These are phyloP conservation scores for Thymelicus sylvestris DNA, from an alignment of 2,888 invertebrate species.

Conservation along the genomic window DNA sequence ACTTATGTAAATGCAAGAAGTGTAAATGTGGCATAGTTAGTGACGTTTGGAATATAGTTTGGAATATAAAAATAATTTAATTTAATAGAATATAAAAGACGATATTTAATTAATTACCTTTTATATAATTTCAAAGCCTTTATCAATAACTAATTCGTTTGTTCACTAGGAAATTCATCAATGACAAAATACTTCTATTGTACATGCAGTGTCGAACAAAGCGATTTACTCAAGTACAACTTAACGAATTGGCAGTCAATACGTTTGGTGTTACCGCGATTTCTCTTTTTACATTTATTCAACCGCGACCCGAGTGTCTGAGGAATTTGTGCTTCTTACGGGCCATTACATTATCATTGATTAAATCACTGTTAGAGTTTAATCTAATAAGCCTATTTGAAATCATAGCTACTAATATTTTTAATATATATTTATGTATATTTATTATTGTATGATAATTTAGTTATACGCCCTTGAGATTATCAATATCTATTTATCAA, in stretches of 20 bases:
- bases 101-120: not conserved
- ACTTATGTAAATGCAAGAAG: no score
- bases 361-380: not conserved
- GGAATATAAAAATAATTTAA: no score
- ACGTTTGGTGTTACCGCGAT: constrained; percentile 27
- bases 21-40: no score
- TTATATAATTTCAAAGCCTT: constrained; percentile 22
- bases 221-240: constrained; percentile 4
- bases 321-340: constrained; percentile 25
- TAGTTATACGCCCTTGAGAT: no score
- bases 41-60: no score
- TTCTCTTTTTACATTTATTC: constrained; percentile 28
- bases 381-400: no score
- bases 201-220: constrained; percentile 15
- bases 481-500: no score
- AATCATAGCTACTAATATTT: no score
- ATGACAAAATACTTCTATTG: constrained; percentile 3
- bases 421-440: no score
- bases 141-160: constrained; percentile 25
- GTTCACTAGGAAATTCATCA: constrained; percentile 5
- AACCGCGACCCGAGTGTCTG: constrained; percentile 22
- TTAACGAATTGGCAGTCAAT: constrained; percentile 30
- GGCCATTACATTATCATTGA: constrained; percentile 10
- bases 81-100: no score
- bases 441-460: no score